Evolutionary conservation across 2,113 vertebrate species (phyloP).

Genomic region (Oxyruncus cristatus): DNA sequence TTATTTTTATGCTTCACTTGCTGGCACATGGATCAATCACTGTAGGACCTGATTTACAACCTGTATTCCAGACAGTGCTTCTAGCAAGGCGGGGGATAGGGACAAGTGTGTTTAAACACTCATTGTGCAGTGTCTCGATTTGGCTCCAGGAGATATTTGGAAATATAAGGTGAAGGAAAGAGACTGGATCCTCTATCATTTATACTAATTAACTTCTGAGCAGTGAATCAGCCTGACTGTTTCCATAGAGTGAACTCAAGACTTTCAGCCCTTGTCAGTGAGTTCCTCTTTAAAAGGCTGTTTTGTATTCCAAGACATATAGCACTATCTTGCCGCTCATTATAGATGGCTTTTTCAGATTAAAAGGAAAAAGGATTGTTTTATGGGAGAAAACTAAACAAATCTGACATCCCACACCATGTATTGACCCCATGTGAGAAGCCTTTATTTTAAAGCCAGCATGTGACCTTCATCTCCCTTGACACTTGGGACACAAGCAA

Average conservation of each 20-base stretch:
- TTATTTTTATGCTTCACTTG: constrained; percentile 33
- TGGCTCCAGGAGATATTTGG: not conserved
- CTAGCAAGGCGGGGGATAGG: not conserved
- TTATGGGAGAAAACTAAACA: constrained; percentile 17
- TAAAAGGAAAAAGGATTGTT: constrained; percentile 9
- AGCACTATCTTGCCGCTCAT: not conserved
- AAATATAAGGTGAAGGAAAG: not conserved
- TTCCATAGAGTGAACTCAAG: not conserved
- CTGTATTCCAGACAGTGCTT: constrained; percentile 22
- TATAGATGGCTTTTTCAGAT: not conserved
- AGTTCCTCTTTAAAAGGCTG: not conserved
- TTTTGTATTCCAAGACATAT: not conserved
- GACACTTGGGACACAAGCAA: not conserved
- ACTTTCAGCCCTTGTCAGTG: not conserved
- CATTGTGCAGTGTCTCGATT: not conserved
- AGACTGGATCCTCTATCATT: not conserved
- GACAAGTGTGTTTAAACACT: constrained; percentile 33
- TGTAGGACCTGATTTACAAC: constrained; percentile 42
- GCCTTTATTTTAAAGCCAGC: not conserved
- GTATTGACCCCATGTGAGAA: not conserved
- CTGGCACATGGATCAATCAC: constrained; percentile 25
- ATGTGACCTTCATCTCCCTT: not conserved
- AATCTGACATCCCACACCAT: not conserved
- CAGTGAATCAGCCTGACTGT: not conserved
- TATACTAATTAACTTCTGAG: not conserved